Conservation (phyloP, 2,797 vertebrate genomes). For the Paratrypauchen microcephalus region DNA sequence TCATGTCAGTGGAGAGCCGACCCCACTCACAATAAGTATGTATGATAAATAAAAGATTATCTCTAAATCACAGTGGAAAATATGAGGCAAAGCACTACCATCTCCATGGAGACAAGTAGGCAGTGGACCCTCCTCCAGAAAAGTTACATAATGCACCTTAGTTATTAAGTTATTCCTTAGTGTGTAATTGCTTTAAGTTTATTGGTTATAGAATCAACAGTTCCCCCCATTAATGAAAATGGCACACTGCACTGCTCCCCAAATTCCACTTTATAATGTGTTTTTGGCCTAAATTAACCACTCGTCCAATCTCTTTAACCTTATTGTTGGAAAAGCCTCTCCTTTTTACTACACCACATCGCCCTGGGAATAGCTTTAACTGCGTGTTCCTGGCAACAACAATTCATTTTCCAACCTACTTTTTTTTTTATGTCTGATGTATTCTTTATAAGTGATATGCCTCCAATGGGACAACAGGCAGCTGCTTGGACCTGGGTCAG, state of each 20-base stretch:
- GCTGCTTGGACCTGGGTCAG: conserved; percentile 26
- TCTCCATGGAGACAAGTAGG: no score
- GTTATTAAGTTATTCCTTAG: neutral
- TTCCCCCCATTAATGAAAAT: neutral
- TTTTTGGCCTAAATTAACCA: conserved; percentile 6
- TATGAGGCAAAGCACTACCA: no score
- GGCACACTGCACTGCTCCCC: neutral
- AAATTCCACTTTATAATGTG: conserved; percentile 7
- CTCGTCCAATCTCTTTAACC: conserved; percentile 33
- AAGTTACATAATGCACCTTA: neutral
- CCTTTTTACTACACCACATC: conserved; percentile 33
- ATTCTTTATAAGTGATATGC: conserved; percentile 49
- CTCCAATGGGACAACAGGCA: conserved; percentile 36
- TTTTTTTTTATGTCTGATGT: conserved; percentile 36
- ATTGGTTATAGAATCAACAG: neutral
- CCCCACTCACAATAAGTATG: no score
- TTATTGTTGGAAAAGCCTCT: conserved; percentile 33
- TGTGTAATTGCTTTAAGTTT: neutral
- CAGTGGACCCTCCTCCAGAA: no score
- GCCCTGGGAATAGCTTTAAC: conserved; percentile 37
- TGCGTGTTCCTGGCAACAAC: conserved; percentile 40
- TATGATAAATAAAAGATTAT: no score
- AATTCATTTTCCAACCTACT: conserved; percentile 31
- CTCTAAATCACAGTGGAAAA: no score
- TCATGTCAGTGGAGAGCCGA: no score